Evolutionary conservation across 1,140 invertebrate genomes (phyloP).

Genomic region (Rhagoletis pomonella): DNA sequence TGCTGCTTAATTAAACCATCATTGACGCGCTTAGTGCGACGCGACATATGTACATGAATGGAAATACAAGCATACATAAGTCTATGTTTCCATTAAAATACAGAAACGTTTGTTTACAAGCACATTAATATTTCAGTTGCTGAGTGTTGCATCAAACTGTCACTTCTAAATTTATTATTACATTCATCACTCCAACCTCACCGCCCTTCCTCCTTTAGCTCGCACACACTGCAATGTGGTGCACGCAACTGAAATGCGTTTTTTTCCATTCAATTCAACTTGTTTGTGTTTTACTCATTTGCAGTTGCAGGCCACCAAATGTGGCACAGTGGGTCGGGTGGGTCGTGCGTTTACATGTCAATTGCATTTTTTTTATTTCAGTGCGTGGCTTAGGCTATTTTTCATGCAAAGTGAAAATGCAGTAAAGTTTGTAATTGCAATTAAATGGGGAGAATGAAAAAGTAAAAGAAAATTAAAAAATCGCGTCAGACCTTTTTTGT

Average conservation of each 20-base stretch:
- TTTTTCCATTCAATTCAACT: neutral
- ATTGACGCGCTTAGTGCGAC: neutral
- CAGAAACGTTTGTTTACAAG: neutral
- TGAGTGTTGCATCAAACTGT: neutral
- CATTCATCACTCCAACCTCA: neutral
- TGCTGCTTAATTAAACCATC: conserved; percentile 17
- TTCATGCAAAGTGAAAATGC: neutral
- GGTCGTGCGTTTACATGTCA: neutral
- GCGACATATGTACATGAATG: neutral
- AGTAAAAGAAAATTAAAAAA: conserved; percentile 10
- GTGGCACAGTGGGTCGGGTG: conserved; percentile 11
- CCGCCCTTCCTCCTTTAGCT: neutral
- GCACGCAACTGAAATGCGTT: neutral
- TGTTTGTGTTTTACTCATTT: neutral
- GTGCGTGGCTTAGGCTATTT: neutral
- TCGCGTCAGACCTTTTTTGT: neutral
- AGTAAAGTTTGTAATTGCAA: conserved; percentile 20
- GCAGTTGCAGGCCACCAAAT: neutral
- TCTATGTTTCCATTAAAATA: neutral
- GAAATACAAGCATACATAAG: neutral
- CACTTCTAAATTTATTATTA: neutral
- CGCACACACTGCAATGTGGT: neutral
- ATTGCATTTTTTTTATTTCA: neutral
- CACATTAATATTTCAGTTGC: neutral
- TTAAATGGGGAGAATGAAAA: neutral